Base-by-base conservation (phyloP, 2,888 invertebrate species). In the Troides aeacus region DNA sequence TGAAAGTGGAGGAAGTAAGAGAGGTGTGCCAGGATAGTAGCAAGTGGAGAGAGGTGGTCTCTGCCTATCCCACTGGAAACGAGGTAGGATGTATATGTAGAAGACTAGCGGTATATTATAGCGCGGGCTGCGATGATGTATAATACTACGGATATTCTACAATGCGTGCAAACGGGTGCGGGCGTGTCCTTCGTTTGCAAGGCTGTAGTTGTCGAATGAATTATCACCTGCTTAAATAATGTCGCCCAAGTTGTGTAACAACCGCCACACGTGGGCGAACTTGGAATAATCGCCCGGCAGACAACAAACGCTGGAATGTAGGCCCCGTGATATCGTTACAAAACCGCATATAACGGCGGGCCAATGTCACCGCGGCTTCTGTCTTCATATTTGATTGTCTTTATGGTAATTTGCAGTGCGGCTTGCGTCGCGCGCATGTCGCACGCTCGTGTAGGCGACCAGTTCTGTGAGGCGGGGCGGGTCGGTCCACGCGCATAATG, bases 281-380 rank as follows among this genome's bases (percentile, higher is more conserved):
- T 72, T 74, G 86, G 87, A 89, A 89, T 90, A 90, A 88, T 89
- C 82, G 85, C 80, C 80, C 80, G 84, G 82, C 84, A 80, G 82
- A 81, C 81, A 85, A 82, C 84, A 79, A 78, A 76, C 80, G 76
- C 77, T 81, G 91, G 90, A 89, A 90, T 91, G 90, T 86, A 82
- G 85, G 86, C 86, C 87, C 86, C 86, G 21, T 86, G 87, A 85
- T 89, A 85, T 87, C 84, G 84, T 90, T 90, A 90, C 90, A 86
- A 90, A 89, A 90, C 83, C 82, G 83, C 81, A 79, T 83, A 83
- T 88, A 87, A 87, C 85, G 82, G 83, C 84, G 83, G 86, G 87
- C 90, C 90, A 92, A 92, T 91, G 92, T 92, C 92, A 91, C 86
- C 86, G 84, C 83, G 84, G 86, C 86, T 87, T 82, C 77, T 73